Evolutionary conservation across 2,113 vertebrate genomes (phyloP).

Genomic region (Chauna torquata): DNA sequence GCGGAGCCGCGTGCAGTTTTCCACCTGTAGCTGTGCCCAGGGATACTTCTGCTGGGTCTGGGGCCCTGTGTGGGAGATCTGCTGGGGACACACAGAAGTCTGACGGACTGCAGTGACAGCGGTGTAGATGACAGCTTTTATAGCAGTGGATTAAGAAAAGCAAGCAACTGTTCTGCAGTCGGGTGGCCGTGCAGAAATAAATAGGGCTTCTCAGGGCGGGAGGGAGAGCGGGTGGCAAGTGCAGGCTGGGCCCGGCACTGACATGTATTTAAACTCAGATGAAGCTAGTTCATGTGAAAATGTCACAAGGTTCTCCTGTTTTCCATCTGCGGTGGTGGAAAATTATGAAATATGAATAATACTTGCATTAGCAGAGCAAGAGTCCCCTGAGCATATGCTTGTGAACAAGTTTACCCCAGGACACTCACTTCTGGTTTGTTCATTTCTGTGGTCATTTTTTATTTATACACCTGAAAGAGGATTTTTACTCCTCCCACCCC

Average conservation of each 20-base stretch:
- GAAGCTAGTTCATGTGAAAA: rapidly evolving
- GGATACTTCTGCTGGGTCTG: not conserved
- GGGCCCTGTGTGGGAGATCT: not conserved
- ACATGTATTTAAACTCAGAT: rapidly evolving
- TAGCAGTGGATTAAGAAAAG: not conserved
- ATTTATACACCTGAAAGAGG: not conserved
- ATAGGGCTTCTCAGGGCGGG: not conserved
- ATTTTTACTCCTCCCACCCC: rapidly evolving
- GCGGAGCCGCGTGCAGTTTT: rapidly evolving
- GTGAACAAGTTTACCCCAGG: not conserved
- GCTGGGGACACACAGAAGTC: not conserved
- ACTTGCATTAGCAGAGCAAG: not conserved
- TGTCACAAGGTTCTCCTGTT: rapidly evolving
- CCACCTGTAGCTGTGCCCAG: rapidly evolving
- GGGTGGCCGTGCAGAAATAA: not conserved
- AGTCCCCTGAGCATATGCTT: rapidly evolving
- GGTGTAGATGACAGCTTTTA: not conserved
- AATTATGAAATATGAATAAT: not conserved
- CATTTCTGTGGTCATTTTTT: not conserved
- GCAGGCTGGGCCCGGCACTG: not conserved
- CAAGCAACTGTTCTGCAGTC: not conserved
- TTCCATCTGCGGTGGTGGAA: not conserved
- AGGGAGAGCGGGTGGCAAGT: not conserved
- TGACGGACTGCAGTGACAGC: no score
- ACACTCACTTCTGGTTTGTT: not conserved